Conservation (phyloP, 2,888 invertebrate genomes). For the Ectemnius cavifrons region DNA sequence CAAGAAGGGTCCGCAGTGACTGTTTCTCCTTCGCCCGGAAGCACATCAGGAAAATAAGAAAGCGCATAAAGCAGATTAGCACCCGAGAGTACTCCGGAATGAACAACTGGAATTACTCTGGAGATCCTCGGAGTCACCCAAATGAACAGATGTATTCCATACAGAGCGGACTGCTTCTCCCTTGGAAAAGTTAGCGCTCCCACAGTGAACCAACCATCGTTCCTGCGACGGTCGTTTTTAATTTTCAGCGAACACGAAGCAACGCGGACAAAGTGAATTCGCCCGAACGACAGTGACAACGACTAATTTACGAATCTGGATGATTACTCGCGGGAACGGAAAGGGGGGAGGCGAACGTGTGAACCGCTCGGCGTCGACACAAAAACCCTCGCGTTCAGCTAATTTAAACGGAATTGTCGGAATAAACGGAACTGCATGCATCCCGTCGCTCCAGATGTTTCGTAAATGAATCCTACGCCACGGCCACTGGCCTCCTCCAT, state of each 20-base stretch:
- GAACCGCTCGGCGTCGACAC: conserved; percentile 69
- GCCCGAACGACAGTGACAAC: conserved; percentile 38
- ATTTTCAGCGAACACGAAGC: conserved; percentile 48
- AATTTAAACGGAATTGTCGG: conserved; percentile 74
- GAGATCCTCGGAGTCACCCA: background rate
- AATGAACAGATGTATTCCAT: background rate
- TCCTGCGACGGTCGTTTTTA: conserved; percentile 46
- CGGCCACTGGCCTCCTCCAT: conserved; percentile 14
- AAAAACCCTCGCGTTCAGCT: conserved; percentile 71
- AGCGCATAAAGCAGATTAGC: conserved; percentile 37
- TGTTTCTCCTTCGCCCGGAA: background rate
- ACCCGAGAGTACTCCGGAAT: conserved; percentile 1
- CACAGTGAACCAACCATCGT: background rate
- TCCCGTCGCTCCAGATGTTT: conserved; percentile 75
- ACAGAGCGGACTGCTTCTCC: background rate
- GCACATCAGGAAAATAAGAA: background rate
- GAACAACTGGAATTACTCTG: background rate
- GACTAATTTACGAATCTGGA: conserved; percentile 64
- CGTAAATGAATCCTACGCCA: conserved; percentile 68
- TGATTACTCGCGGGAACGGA: conserved; percentile 64
- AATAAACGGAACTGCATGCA: conserved; percentile 77
- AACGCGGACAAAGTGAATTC: conserved; percentile 53
- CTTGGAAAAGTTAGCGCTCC: too few relatives aligned
- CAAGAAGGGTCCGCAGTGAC: conserved; percentile 39
- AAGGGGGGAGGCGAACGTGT: conserved; percentile 64